Evolutionary conservation across 2,888 invertebrate species (phyloP).

Genomic region (Agrotis segetum): DNA sequence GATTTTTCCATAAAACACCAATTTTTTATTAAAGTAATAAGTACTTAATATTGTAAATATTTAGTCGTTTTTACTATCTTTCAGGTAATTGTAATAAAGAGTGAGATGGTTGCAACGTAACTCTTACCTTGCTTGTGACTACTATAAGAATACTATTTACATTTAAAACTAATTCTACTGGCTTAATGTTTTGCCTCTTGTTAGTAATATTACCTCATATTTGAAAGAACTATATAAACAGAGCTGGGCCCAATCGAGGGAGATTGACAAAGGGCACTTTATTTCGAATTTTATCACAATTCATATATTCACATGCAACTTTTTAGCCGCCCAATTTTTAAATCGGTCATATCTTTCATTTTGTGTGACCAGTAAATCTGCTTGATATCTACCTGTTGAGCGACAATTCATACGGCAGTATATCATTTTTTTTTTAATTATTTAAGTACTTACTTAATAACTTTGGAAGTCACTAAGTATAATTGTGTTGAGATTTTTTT

Average conservation of each 20-base stretch:
- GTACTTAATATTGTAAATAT: conserved; percentile 63
- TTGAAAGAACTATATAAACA: conserved; percentile 17
- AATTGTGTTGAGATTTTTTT: too few relatives aligned
- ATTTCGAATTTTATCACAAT: too few relatives aligned
- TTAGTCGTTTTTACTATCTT: conserved; percentile 56
- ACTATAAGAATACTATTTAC: conserved; percentile 51
- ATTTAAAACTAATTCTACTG: conserved; percentile 46
- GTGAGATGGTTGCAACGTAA: conserved; percentile 66
- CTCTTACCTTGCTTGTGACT: conserved; percentile 63
- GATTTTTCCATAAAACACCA: conserved; percentile 58
- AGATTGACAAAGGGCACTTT: too few relatives aligned
- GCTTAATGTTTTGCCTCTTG: conserved; percentile 58
- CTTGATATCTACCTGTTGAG: too few relatives aligned
- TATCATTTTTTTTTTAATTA: too few relatives aligned
- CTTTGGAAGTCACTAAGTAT: too few relatives aligned
- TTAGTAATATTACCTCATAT: conserved; percentile 40
- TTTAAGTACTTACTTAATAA: too few relatives aligned
- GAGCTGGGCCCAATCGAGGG: conserved; percentile 34
- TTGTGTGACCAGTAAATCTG: too few relatives aligned
- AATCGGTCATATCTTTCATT: too few relatives aligned
- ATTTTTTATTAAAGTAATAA: conserved; percentile 44
- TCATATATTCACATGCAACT: too few relatives aligned
- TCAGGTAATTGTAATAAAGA: conserved; percentile 60
- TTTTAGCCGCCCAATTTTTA: too few relatives aligned
- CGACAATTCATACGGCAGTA: too few relatives aligned